Percentiles rank a stretch among this genome's conserved stretches.
Conservation (phyloP, 2,888 invertebrate genomes). For the Coleophora deauratella region DNA sequence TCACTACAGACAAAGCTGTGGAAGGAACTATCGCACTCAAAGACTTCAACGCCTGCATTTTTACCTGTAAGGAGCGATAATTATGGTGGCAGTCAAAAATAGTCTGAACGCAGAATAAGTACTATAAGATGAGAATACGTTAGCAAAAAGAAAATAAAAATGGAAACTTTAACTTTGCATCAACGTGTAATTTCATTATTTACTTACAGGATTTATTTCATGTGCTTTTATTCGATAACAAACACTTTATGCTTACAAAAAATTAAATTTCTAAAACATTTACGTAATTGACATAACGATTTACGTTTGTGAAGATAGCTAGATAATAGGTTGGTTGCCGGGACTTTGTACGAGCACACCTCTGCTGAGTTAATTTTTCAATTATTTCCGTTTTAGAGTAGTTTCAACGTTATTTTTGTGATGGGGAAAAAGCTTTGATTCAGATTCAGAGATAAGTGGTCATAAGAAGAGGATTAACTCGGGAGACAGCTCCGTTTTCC, state of each 20-base stretch:
- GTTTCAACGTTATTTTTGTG: no score
- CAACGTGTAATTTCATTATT: background rate
- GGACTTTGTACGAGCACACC: no score
- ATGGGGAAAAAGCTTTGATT: no score
- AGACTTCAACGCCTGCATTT: conserved; percentile 61
- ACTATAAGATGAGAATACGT: background rate
- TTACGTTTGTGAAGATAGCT: conserved; percentile 3
- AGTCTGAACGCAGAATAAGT: background rate
- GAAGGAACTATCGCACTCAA: conserved; percentile 51
- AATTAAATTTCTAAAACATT: conserved; percentile 22
- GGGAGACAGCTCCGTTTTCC: no score
- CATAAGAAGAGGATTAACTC: no score
- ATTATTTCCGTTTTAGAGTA: no score
- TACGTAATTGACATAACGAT: conserved; percentile 36
- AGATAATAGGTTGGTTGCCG: no score
- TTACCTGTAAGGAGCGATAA: conserved; percentile 27
- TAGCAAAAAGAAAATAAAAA: background rate
- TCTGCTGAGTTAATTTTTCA: no score
- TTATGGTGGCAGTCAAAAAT: background rate
- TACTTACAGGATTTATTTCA: conserved; percentile 28
- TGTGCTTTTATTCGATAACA: conserved; percentile 15
- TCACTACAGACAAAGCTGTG: conserved; percentile 51
- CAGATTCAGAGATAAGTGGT: no score
- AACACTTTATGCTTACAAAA: conserved; percentile 21
- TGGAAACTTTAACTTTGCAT: no score